Base-by-base conservation (phyloP, 2,113 vertebrate species). In the Gallinago media region DNA sequence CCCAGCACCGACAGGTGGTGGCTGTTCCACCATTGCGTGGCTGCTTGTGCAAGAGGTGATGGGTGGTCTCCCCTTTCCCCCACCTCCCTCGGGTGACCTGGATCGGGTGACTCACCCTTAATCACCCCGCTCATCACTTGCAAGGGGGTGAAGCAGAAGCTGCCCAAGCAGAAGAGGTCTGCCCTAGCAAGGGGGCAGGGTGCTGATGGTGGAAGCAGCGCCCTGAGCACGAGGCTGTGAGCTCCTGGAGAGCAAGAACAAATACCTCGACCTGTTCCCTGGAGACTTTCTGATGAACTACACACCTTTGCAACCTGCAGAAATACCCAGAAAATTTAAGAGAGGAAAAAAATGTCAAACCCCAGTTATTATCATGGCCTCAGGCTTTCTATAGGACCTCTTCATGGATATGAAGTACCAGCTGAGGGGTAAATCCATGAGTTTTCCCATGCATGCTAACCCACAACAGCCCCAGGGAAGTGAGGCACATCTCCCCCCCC, bases 81-180 rank as follows among this genome's bases (percentile, higher is more conserved):
- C 88, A 72, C 74, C 67, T 56, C 67, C 54, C 12, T 25, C 9
- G 2, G 2, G 5, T 84, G 92, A 73, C 46, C 78, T 79, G 70
- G 42, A 38, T 49, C 0, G 0, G 18, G 34, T 65, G 75, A 86
- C 23, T 91, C 63, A 83, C 9, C 54, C 22, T n/a, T 54, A 65
- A 70, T 78, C 7, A 0, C 17, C 56, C 1, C 4, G 6, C 58
- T 61, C 36, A 66, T 87, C 4, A 0, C 36, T 67, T 0, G 0
- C 3, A 7, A 34, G 8, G 1, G 6, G 15, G 36, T 2, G n/a
- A 82, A 32, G 59, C 54, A 87, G 56, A 44, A 80, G 44, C 46
- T 76, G n/a, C 67, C 44, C 18, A 2, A 36, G n/a, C 6, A 19
- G 6, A n/a, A 21, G n/a, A 72, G 34, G 68, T 49, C 42, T 88